Evolutionary conservation across 2,888 invertebrate species (phyloP), one percentile per base, ranked within the genome.

Genomic region (Monopis laevigella): DNA sequence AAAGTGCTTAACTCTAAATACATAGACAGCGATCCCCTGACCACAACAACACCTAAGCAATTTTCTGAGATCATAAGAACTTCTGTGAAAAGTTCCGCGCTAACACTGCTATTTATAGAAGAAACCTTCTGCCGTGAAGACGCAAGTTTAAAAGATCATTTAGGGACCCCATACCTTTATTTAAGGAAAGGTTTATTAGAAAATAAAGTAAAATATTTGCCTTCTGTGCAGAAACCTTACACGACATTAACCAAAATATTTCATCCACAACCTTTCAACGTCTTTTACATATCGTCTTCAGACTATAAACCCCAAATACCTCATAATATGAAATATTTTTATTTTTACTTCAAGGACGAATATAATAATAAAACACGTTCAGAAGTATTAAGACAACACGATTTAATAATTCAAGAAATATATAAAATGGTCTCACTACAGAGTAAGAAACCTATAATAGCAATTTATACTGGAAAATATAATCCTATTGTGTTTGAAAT

Each of bases 381-480:
- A 0, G 46, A 55, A 1, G 40, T 46, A 0, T 43, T 75, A 12
- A 52, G 62, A 7, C 52, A 60, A 1, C 75, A 75, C 29, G 77
- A 74, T 44, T 3, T 39, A 2, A 50, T 69, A 0, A 70, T 75
- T 16, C 50, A 47, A 1, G 62, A 69, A 3, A 56, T 68, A 0
- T 59, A 60, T 32, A 46, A 45, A 0, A 51, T 51, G 0, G 50
- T 65, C 0, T 51, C 51, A 1, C 47, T 54, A 24, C 13, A 53
- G 2, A 54, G 56, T 2, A 12, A 45, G 0, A 65, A 63, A 0
- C 58, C 65, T 0, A 43, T 73, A 0, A 11, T 72, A 0, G 68
- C 57, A 0, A 66, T 66, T 46, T 75, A 75, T 41, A 73, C 74
- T 0, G 75, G 74, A 0, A 72, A 59, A 41, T 3, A 38, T 0